Conservation (phyloP, 2,888 invertebrate genomes). For the Patella pellucida region DNA sequence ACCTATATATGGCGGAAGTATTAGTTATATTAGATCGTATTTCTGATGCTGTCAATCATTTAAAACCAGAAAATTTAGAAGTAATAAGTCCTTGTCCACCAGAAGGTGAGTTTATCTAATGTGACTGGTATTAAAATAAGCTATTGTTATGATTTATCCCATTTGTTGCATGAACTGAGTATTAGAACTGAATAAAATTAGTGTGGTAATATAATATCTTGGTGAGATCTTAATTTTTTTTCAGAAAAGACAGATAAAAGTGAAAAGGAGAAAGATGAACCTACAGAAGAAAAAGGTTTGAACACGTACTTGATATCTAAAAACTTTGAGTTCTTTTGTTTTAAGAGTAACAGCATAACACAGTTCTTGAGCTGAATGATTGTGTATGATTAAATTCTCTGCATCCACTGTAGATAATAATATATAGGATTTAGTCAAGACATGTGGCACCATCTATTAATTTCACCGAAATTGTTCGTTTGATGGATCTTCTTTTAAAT, state of each 20-base stretch:
- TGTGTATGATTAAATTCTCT: too few species aligned
- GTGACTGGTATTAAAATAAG: too few species aligned
- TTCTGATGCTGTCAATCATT: conserved; percentile 85
- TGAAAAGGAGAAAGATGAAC: conserved; percentile 55
- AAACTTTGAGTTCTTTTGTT: neutral
- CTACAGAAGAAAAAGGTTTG: conserved; percentile 23
- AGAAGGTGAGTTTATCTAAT: conserved; percentile 45
- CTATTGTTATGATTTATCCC: neutral
- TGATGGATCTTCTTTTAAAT: too few species aligned
- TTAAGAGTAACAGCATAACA: too few species aligned
- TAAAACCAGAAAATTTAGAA: conserved; percentile 75
- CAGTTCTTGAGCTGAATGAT: too few species aligned
- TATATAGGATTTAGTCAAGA: too few species aligned
- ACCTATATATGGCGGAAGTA: conserved; percentile 91
- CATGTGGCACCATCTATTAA: too few species aligned
- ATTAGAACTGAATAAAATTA: neutral
- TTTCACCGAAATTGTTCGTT: too few species aligned
- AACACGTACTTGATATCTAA: neutral
- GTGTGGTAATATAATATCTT: too few species aligned
- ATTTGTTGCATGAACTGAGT: neutral
- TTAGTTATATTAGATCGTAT: conserved; percentile 84
- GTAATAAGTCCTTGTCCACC: conserved; percentile 64
- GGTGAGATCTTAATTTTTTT: conserved; percentile 18
- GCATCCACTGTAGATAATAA: too few species aligned
- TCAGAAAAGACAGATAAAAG: conserved; percentile 48